Percentiles rank a stretch among this genome's conserved stretches.
These are phyloP conservation scores for Nesidiocoris tenuis DNA, from an alignment of 2,888 invertebrate species.

Conservation along the genomic window DNA sequence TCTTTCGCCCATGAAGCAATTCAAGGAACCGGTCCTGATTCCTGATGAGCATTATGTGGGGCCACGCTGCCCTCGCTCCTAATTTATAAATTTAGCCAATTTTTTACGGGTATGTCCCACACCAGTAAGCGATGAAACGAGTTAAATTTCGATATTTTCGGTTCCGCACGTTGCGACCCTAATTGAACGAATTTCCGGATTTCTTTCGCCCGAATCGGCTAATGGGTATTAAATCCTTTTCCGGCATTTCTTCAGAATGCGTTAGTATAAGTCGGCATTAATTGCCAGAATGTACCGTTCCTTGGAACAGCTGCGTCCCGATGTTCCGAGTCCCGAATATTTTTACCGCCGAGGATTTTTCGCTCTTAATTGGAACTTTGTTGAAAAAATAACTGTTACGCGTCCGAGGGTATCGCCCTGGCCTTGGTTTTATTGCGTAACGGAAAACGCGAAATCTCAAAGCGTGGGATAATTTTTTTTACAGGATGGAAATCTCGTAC, in stretches of 20 bases:
- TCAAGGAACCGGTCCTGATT: too few relatives aligned
- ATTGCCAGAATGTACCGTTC: background rate
- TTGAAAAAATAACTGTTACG: background rate
- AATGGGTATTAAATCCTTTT: background rate
- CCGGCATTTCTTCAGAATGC: background rate
- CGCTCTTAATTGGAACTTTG: background rate
- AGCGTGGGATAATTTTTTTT: background rate
- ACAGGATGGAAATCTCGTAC: background rate
- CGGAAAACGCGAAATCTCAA: background rate
- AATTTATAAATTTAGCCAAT: too few relatives aligned
- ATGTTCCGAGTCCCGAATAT: background rate
- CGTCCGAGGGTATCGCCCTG: background rate
- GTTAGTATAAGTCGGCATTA: background rate
- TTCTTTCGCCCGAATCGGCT: too few relatives aligned
- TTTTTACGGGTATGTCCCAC: too few relatives aligned
- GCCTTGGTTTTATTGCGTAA: background rate
- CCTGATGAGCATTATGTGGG: too few relatives aligned
- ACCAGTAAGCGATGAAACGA: too few relatives aligned
- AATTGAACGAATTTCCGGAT: too few relatives aligned
- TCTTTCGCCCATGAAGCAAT: too few relatives aligned
- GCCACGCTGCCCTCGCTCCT: too few relatives aligned
- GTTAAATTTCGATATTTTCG: too few relatives aligned
- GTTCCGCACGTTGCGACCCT: too few relatives aligned
- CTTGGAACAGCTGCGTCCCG: background rate
- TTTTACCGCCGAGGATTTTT: background rate